Evolutionary conservation across 2,113 vertebrate genomes (phyloP).

Genomic region (Blennius ocellaris): DNA sequence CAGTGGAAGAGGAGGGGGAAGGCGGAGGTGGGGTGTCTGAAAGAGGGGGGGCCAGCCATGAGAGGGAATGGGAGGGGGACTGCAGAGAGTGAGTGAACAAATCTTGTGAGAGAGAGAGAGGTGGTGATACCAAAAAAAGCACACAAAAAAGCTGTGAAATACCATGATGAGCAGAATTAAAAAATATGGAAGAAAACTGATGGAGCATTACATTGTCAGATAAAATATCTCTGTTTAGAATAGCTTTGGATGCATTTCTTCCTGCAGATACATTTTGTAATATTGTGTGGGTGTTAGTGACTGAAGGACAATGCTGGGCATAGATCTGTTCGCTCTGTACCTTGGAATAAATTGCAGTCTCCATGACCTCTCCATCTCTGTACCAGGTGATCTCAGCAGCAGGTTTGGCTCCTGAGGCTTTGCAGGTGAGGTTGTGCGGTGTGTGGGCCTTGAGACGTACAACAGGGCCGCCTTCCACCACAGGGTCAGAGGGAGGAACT

Average conservation of each 20-base stretch:
- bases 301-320: conserved; percentile 30
- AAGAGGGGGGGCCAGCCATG: conserved; percentile 42
- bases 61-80: conserved; percentile 67
- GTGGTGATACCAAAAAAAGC: conserved; percentile 44
- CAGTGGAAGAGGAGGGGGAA: not conserved
- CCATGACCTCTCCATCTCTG: conserved; percentile 88
- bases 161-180: conserved; percentile 40
- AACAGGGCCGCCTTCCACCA: conserved; percentile 88
- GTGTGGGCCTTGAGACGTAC: conserved; percentile 88
- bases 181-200: conserved; percentile 24
- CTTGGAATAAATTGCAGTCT: conserved; percentile 86
- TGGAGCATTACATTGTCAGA: conserved; percentile 32
- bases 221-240: conserved; percentile 57
- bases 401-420: conserved; percentile 86
- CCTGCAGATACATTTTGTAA: conserved; percentile 34
- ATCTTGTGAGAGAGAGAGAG: conserved; percentile 48
- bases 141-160: conserved; percentile 24
- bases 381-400: conserved; percentile 92
- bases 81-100: conserved; percentile 66
- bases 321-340: conserved; percentile 71
- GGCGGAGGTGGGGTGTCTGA: conserved; percentile 1
- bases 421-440: conserved; percentile 90
- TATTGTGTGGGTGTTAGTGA: conserved; percentile 36
- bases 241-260: conserved; percentile 46
- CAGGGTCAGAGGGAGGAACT: conserved; percentile 89